These are phyloP conservation scores for Budorcas taxicolor DNA, from an alignment of 2,113 vertebrate species.

Conservation along the genomic window DNA sequence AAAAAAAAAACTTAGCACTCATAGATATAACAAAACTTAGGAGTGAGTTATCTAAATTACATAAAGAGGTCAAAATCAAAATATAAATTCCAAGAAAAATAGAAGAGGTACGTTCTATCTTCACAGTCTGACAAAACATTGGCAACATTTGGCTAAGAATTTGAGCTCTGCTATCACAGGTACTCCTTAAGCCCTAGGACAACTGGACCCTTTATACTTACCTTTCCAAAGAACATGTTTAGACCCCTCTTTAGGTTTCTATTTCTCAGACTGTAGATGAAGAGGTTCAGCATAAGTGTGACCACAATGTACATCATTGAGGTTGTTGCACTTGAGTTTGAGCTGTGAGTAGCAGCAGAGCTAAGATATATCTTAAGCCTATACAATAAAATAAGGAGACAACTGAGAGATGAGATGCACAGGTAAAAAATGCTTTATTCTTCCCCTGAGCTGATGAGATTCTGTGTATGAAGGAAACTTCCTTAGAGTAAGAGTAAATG, in stretches of 20 bases:
- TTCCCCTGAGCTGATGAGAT: not conserved
- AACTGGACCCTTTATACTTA: not conserved
- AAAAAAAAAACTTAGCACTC: not conserved
- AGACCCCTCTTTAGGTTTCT: not conserved
- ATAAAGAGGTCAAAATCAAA: not conserved
- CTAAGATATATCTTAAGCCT: not conserved
- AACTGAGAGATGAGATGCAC: not conserved
- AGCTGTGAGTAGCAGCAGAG: not conserved
- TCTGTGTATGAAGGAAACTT: not conserved
- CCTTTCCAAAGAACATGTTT: not conserved
- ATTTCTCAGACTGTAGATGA: not conserved
- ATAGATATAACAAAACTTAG: not conserved
- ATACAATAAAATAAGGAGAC: not conserved
- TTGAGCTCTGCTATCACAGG: not conserved
- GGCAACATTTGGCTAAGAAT: not conserved
- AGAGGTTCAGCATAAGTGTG: not conserved
- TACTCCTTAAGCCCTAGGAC: not conserved
- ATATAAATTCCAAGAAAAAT: not conserved
- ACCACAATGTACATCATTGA: not conserved
- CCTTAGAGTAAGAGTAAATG: not conserved
- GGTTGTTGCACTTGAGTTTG: not conserved
- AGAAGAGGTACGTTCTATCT: not conserved
- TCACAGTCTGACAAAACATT: not conserved
- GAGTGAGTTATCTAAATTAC: not conserved
- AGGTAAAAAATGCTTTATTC: not conserved